Base-by-base conservation (phyloP, 1,140 invertebrate species). In the Temnothorax longispinosus region DNA sequence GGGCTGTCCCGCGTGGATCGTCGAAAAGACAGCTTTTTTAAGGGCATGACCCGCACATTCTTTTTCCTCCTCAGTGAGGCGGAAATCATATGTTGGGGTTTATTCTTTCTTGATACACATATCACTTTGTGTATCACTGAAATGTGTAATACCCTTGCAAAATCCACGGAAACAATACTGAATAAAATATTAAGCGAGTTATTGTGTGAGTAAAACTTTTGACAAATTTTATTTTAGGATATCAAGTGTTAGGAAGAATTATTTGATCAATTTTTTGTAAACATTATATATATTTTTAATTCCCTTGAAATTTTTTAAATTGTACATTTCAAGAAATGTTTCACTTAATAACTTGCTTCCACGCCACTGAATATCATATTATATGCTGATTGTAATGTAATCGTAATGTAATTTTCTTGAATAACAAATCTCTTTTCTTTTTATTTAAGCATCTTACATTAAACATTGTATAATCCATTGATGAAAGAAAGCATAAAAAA, bases 11-110 rank as follows among this genome's bases (percentile, higher is more conserved):
- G n/a, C 32, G n/a, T 60, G 56, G 60, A 72, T 72, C 21, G 67
- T 65, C 13, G 85, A 65, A 82, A 82, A 64, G 35, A 54, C 18
- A 65, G n/a, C 67, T 64, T 84, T 27, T 87, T 87, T 74, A 62
- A 75, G 38, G 44, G 41, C 10, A 32, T 32, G 11, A 84, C 6
- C 41, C 5, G 13, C 56, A 62, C 8, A 13, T 60, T 18, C 35
- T 54, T 50, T 75, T 75, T 60, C 44, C 56, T 75, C 52, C 1
- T 5, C 56, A 84, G 75, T 84, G 80, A 84, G 32, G 41, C 54
- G 54, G 44, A 84, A 84, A 75, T 72, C 54, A 84, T 75, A 74
- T 47, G 38, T 62, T 18, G n/a, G 13, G 11, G 0, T 41, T 62
- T 47, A 84, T 8, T 54, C 67, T 58, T 60, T 47, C 38, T 71